These are phyloP conservation scores for Ursus arctos DNA, from an alignment of 2,113 vertebrate genomes.

Conservation along the genomic window DNA sequence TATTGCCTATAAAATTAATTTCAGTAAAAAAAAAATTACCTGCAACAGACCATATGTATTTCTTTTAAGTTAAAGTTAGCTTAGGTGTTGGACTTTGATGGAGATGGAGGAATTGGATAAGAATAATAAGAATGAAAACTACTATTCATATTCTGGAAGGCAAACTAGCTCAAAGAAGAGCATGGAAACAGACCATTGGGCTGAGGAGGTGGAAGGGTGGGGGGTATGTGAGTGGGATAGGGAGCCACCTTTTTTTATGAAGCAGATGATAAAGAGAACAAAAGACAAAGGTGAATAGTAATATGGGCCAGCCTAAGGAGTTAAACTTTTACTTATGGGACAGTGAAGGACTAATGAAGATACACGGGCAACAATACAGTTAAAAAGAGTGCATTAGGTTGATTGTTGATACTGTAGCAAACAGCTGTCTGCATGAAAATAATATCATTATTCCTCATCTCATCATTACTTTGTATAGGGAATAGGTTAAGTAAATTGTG, in stretches of 20 bases:
- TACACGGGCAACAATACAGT: background rate
- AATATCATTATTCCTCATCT: background rate
- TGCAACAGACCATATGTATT: background rate
- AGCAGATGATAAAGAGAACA: background rate
- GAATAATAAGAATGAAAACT: background rate
- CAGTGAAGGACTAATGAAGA: background rate
- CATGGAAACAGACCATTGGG: background rate
- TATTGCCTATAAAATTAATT: conserved; percentile 23
- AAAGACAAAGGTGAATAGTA: background rate
- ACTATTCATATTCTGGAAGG: background rate
- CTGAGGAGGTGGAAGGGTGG: background rate
- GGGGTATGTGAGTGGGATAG: background rate
- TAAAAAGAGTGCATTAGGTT: background rate
- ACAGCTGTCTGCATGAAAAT: background rate
- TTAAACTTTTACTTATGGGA: background rate
- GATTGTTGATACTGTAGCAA: background rate
- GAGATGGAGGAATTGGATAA: background rate
- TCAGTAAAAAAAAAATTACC: conserved; percentile 6
- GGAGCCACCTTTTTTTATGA: background rate
- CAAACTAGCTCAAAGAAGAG: background rate
- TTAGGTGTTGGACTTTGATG: background rate
- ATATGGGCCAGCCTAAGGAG: background rate
- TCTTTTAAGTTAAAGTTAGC: background rate
- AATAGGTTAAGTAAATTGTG: background rate
- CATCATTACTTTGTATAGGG: background rate